Conservation (phyloP, 1,140 invertebrate species). For the Atta colombica region DNA sequence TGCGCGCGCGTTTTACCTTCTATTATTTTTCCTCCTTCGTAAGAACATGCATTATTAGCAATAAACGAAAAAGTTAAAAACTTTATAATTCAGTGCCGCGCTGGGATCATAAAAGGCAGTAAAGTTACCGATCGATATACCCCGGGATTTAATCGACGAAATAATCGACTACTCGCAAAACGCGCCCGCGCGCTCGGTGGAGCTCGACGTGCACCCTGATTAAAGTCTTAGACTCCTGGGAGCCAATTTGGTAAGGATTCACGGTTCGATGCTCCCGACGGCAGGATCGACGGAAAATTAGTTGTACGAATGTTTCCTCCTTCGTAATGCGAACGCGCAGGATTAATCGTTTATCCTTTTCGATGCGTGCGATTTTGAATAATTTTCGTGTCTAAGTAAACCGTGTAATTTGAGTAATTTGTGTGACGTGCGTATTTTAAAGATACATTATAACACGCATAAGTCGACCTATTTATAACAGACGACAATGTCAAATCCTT, state of each 20-base stretch:
- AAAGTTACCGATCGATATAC: slow-evolving; percentile 49
- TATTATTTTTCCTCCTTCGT: not conserved
- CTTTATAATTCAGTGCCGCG: slow-evolving; percentile 33
- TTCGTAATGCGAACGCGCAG: slow-evolving; percentile 41
- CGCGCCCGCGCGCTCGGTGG: slow-evolving; percentile 59
- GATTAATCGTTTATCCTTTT: slow-evolving; percentile 48
- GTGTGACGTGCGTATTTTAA: not conserved
- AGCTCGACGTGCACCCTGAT: slow-evolving; percentile 72
- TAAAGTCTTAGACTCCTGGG: slow-evolving; percentile 67
- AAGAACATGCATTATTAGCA: slow-evolving; percentile 4
- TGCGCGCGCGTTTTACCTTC: not conserved
- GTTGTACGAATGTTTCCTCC: slow-evolving; percentile 62
- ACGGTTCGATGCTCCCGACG: slow-evolving; percentile 67
- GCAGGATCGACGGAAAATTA: slow-evolving; percentile 66
- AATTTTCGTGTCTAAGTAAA: slow-evolving; percentile 15
- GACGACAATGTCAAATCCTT: slow-evolving; percentile 31
- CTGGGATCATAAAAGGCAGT: slow-evolving; percentile 18
- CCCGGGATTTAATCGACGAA: slow-evolving; percentile 51
- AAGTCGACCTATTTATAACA: not conserved
- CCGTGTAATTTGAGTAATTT: slow-evolving; percentile 5
- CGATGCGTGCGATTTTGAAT: slow-evolving; percentile 31
- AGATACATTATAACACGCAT: not conserved
- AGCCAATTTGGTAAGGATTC: slow-evolving; percentile 72
- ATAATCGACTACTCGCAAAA: slow-evolving; percentile 69
- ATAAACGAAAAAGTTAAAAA: slow-evolving; percentile 53